Conservation (phyloP, 2,888 invertebrate genomes). For the Lacanobia wlatinum region DNA sequence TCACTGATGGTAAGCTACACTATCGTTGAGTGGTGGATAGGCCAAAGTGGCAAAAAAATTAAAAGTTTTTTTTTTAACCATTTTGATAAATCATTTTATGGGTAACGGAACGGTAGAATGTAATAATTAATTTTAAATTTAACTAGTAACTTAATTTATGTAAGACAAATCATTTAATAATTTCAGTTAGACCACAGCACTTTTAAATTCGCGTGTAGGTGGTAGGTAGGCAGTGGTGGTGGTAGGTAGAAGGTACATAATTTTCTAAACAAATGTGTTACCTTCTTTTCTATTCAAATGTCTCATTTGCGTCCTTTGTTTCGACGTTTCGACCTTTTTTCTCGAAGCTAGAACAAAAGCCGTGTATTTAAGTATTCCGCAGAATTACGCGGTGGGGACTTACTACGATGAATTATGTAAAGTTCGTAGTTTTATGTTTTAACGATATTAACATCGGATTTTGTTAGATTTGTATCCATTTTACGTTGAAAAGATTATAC, state of each 20-base stretch:
- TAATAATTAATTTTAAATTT: too few species aligned
- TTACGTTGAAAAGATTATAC: too few species aligned
- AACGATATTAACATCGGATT: not conserved
- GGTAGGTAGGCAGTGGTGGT: not conserved
- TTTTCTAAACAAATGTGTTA: not conserved
- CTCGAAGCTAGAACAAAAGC: slow-evolving; percentile 32
- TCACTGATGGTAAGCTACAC: too few species aligned
- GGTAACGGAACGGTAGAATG: too few species aligned
- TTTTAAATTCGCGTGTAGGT: too few species aligned
- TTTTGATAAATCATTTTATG: too few species aligned
- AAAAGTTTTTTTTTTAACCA: too few species aligned
- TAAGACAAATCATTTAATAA: too few species aligned
- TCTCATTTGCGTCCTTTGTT: slow-evolving; percentile 29
- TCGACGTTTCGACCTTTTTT: slow-evolving; percentile 36
- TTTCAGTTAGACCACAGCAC: not conserved
- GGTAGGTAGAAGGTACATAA: not conserved
- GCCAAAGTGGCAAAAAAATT: too few species aligned
- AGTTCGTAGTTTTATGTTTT: slow-evolving; percentile 7
- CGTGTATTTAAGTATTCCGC: slow-evolving; percentile 31
- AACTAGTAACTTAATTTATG: too few species aligned
- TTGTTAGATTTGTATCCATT: not conserved
- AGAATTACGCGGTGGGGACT: slow-evolving; percentile 1
- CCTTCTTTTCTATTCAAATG: slow-evolving; percentile 22
- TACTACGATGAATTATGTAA: not conserved
- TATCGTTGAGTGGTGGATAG: too few species aligned